These are phyloP conservation scores for Cryptoprocta ferox DNA, from an alignment of 2,797 vertebrate species.

Conservation along the genomic window DNA sequence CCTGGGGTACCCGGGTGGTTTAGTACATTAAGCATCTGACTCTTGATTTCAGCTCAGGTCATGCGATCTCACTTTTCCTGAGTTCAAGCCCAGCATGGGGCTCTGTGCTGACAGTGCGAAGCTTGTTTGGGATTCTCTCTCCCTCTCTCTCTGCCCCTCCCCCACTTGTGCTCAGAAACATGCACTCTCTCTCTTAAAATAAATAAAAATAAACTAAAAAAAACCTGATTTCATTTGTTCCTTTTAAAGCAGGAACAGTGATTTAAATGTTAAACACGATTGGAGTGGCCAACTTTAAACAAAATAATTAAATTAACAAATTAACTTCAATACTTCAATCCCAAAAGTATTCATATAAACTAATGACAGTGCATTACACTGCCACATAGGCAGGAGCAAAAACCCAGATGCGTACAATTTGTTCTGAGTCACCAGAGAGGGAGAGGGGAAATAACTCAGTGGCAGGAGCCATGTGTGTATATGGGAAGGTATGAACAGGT, in stretches of 20 bases:
- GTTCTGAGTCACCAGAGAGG: not conserved
- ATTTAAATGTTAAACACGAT: not conserved
- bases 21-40: no score
- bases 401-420: not conserved
- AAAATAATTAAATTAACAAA: conserved; percentile 2
- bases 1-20: not conserved
- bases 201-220: not conserved
- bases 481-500: not conserved
- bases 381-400: not conserved
- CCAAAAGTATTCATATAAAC: not conserved
- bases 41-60: no score
- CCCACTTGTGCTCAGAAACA: no score
- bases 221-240: not conserved
- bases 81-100: no score
- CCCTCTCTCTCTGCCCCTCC: no score
- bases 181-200: no score
- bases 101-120: no score
- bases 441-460: not conserved
- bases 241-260: not conserved
- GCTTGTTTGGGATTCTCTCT: no score
- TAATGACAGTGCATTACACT: not conserved
- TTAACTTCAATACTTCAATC: not conserved
- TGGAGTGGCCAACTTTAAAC: not conserved
- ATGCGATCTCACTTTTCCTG: no score
- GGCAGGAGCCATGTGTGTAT: not conserved